phyloP scores from a whole-genome alignment of 37 sponge, comb jelly and placozoan genomes.

The Oopsacas minuta region DNA sequence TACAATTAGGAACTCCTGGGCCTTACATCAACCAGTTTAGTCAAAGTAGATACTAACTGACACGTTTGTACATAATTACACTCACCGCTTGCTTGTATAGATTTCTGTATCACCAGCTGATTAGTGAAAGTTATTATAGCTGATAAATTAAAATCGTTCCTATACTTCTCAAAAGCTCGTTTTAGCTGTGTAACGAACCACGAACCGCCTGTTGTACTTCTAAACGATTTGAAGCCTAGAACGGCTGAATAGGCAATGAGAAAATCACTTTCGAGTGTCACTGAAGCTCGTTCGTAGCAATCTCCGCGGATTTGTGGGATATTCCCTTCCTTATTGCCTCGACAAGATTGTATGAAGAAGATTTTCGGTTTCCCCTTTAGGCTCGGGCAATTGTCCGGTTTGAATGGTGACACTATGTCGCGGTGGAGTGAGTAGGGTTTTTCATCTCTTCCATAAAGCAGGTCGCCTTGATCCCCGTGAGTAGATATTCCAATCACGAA shows the following conservation, averaged over 20 bases:
- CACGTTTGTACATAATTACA: background rate
- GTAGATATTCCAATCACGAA: background rate
- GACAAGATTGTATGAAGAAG: background rate
- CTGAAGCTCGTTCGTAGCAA: background rate
- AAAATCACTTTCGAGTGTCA: background rate
- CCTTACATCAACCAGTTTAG: background rate
- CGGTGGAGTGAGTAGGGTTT: background rate
- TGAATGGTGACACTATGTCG: background rate
- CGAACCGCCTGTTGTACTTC: background rate
- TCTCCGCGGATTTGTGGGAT: background rate
- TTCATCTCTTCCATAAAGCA: background rate
- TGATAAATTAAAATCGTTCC: background rate
- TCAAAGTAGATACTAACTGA: background rate
- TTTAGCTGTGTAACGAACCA: background rate
- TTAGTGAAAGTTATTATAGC: background rate
- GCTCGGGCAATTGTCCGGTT: background rate
- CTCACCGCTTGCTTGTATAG: background rate
- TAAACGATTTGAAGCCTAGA: background rate
- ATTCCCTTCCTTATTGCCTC: background rate
- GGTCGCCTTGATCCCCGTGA: background rate
- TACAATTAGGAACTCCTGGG: no score
- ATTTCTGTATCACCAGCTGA: background rate
- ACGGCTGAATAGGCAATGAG: background rate
- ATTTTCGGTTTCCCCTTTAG: background rate
- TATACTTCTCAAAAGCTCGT: background rate